A percentile compares a stretch with the other conserved stretches of the same genome.
Conservation (phyloP, 2,113 vertebrate genomes). For the Beaufortia kweichowensis region DNA sequence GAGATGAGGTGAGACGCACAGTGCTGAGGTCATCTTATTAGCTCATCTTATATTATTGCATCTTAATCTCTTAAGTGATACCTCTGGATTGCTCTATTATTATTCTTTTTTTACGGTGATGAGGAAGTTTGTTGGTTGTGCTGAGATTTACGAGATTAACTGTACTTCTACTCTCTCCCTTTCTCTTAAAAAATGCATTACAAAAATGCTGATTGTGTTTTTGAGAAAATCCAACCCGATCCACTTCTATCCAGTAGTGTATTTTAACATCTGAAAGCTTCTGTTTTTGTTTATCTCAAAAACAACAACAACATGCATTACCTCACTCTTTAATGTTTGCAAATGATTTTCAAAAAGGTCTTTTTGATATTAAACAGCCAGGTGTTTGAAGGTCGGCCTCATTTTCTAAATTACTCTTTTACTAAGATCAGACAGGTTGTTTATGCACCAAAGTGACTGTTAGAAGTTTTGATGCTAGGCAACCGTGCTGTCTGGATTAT, state of each 20-base stretch:
- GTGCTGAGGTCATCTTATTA: too few relatives aligned
- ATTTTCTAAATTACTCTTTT: constrained; percentile 37
- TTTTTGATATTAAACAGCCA: constrained; percentile 32
- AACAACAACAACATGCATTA: neutral
- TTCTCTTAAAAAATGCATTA: too few relatives aligned
- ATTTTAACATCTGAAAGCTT: neutral
- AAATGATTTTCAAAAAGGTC: constrained; percentile 26
- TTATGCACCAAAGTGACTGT: constrained; percentile 39
- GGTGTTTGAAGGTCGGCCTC: constrained; percentile 48
- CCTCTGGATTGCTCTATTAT: neutral
- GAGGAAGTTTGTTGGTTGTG: constrained; percentile 19
- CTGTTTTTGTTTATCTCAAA: neutral
- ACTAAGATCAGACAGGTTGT: constrained; percentile 36
- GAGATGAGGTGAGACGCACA: neutral
- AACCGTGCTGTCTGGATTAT: constrained; percentile 46
- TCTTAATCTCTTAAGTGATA: neutral
- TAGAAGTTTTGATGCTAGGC: constrained; percentile 48
- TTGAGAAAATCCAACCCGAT: neutral
- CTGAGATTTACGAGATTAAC: neutral
- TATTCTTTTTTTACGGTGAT: neutral
- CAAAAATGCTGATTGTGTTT: neutral
- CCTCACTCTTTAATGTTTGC: constrained; percentile 32
- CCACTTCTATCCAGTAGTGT: too few relatives aligned
- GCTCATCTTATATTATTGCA: neutral
- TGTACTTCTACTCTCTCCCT: too few relatives aligned